These are phyloP conservation scores for Grallaria varia DNA, from an alignment of 2,113 vertebrate species.

Conservation along the genomic window DNA sequence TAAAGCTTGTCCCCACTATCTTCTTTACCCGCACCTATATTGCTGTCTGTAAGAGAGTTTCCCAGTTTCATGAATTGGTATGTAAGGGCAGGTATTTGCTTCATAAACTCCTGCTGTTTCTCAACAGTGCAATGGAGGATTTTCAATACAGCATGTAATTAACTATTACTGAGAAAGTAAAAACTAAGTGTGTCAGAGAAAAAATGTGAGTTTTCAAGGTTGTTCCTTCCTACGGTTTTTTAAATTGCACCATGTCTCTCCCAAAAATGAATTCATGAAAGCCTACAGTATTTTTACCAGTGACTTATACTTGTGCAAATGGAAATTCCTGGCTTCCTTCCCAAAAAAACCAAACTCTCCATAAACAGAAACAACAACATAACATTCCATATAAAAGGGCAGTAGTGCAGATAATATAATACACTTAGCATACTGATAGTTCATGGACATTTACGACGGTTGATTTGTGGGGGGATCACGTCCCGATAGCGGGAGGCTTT, in stretches of 20 bases:
- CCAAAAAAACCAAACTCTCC: background rate
- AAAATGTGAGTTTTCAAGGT: constrained; percentile 33
- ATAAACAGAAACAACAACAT: background rate
- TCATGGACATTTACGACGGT: too few species aligned
- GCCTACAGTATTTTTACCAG: background rate
- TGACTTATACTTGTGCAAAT: background rate
- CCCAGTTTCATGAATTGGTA: background rate
- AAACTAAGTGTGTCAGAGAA: constrained; percentile 18
- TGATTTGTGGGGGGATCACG: too few species aligned
- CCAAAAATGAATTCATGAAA: background rate
- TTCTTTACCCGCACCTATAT: constrained; percentile 45
- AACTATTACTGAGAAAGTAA: constrained; percentile 18
- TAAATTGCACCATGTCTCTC: constrained; percentile 12
- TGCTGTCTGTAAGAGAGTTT: constrained; percentile 25
- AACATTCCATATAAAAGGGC: background rate
- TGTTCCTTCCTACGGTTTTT: constrained; percentile 23
- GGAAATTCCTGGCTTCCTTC: background rate
- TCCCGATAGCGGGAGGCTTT: too few species aligned
- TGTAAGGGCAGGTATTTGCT: constrained; percentile 19
- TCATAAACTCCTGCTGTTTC: constrained; percentile 39
- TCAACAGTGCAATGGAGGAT: background rate
- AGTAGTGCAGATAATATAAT: background rate
- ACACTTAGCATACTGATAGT: background rate
- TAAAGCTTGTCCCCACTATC: constrained; percentile 34
- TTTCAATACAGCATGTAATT: constrained; percentile 4